A percentile compares a stretch with the other conserved stretches of the same genome.
Conservation (phyloP, 2,888 invertebrate species). For the Hirudinaria manillensis region DNA sequence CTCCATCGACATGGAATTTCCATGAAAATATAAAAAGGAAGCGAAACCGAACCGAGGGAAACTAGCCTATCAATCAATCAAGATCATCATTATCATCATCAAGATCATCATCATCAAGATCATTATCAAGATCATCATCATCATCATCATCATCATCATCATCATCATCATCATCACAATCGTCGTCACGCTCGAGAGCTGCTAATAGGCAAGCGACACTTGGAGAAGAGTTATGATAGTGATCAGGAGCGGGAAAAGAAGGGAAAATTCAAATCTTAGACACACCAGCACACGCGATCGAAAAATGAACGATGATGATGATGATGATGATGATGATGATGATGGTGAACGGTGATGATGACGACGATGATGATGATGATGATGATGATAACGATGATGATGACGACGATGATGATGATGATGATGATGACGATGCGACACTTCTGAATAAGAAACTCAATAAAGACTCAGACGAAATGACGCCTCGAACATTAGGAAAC, state of each 20-base stretch:
- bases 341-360: neutral
- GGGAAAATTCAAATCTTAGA: too few relatives aligned
- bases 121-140: too few relatives aligned
- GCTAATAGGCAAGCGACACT: too few relatives aligned
- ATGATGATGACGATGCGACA: neutral
- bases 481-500: too few relatives aligned
- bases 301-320: too few relatives aligned
- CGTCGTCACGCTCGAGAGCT: neutral
- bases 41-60: too few relatives aligned
- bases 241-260: too few relatives aligned
- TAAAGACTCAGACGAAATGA: too few relatives aligned
- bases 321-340: too few relatives aligned
- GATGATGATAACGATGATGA: conserved; percentile 12
- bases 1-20: neutral
- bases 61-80: too few relatives aligned
- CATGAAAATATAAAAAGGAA: neutral
- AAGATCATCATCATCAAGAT: neutral
- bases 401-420: neutral
- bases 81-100: neutral
- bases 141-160: neutral
- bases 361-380: conserved; percentile 9
- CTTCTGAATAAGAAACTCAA: neutral
- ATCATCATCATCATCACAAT: conserved; percentile 3
- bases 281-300: too few relatives aligned
- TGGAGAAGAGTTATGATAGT: too few relatives aligned